A percentile compares a stretch with the other conserved stretches of the same genome.
phyloP scores from a whole-genome alignment of 2,888 invertebrate genomes.

The Catocala fraxini region DNA sequence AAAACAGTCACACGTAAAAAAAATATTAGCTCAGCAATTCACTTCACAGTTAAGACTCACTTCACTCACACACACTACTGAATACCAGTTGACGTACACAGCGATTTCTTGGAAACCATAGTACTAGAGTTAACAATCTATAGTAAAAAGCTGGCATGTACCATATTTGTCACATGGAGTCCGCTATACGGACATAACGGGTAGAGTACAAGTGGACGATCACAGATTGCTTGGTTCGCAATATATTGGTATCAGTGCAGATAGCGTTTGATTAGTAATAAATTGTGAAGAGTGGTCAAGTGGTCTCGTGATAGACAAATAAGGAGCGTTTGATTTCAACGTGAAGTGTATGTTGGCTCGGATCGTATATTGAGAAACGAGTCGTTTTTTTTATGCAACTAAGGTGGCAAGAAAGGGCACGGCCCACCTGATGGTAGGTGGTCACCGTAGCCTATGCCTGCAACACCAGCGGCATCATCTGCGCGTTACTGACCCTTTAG shows the following conservation, averaged over 20 bases:
- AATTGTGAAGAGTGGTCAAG: constrained; percentile 24
- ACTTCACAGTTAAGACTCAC: constrained; percentile 15
- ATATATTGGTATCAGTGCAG: not conserved
- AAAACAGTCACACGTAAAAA: constrained; percentile 1
- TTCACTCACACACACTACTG: constrained; percentile 31
- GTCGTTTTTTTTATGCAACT: no score
- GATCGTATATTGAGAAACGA: no score
- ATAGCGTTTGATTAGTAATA: constrained; percentile 34
- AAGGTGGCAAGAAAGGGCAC: no score
- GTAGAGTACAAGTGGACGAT: constrained; percentile 27
- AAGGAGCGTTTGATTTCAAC: not conserved
- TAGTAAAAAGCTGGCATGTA: constrained; percentile 40
- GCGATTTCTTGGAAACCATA: constrained; percentile 38
- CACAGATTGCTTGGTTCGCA: no score
- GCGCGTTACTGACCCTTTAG: no score
- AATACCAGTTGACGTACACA: constrained; percentile 27
- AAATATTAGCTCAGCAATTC: constrained; percentile 1
- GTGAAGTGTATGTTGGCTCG: not conserved
- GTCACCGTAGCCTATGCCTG: no score
- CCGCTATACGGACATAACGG: constrained; percentile 59
- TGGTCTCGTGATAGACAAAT: constrained; percentile 12
- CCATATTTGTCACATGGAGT: constrained; percentile 51
- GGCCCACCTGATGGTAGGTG: no score
- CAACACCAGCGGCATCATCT: no score
- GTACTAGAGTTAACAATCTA: constrained; percentile 9